Conservation (phyloP, 2,797 vertebrate species). For the Chelonia mydas region DNA sequence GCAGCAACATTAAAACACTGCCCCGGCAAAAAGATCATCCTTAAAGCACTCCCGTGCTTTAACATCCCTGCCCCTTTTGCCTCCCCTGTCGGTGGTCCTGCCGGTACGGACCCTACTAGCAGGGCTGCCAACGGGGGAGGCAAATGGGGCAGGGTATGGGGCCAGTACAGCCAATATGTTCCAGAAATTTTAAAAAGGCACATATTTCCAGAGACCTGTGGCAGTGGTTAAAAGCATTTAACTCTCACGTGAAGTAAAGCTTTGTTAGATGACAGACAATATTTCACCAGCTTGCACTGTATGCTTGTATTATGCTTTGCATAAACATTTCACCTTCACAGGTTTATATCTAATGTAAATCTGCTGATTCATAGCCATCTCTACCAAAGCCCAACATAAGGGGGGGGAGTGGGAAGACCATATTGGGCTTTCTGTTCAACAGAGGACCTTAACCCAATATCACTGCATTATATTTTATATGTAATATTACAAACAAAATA, state of each 20-base stretch:
- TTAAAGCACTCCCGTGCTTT: too few relatives aligned
- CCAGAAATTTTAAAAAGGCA: constrained; percentile 44
- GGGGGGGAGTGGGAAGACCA: background rate
- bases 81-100: too few relatives aligned
- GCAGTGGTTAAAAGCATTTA: background rate
- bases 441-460: constrained; percentile 42
- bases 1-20: too few relatives aligned
- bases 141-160: too few relatives aligned
- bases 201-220: background rate
- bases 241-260: background rate
- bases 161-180: constrained; percentile 18
- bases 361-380: background rate
- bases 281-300: constrained; percentile 29
- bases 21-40: too few relatives aligned
- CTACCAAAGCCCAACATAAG: background rate
- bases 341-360: constrained; percentile 2
- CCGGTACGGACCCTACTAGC: too few relatives aligned
- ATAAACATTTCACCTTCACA: background rate
- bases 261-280: constrained; percentile 17
- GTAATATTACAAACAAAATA: constrained; percentile 52
- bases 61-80: too few relatives aligned
- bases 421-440: constrained; percentile 35
- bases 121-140: too few relatives aligned
- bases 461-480: background rate
- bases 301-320: background rate